Conservation (phyloP, 2,113 vertebrate species). For the Sapayoa aenigma region DNA sequence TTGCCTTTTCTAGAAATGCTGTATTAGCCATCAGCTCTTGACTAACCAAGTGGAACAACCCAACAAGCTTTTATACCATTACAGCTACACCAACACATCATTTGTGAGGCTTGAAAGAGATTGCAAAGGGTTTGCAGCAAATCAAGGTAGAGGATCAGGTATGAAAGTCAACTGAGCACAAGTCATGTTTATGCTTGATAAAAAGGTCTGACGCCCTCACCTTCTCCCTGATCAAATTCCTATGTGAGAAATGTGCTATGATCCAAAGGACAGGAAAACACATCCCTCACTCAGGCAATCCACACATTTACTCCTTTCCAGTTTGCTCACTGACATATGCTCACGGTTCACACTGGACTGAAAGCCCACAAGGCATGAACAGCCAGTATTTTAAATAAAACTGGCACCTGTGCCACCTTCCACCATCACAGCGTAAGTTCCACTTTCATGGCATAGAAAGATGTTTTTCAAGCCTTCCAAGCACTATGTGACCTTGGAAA, state of each 20-base stretch:
- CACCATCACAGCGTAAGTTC: rapidly evolving
- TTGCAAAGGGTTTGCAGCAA: neutral
- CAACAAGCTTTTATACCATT: neutral
- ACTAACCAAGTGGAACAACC: neutral
- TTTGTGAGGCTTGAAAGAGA: neutral
- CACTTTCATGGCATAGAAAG: neutral
- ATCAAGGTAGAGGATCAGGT: neutral
- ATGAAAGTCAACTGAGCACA: neutral
- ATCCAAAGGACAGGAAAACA: neutral
- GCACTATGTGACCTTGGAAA: neutral
- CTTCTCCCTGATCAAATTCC: neutral
- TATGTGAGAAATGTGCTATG: rapidly evolving
- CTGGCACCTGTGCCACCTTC: neutral
- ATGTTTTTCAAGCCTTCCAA: neutral
- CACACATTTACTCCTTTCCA: neutral
- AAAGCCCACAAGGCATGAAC: neutral
- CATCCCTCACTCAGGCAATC: neutral
- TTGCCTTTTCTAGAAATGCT: neutral
- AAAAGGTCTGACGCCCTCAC: neutral
- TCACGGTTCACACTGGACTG: neutral
- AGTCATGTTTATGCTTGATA: neutral
- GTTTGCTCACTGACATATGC: neutral
- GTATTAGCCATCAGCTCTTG: neutral
- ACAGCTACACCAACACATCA: neutral
- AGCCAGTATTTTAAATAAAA: neutral